A percentile compares a stretch with the other conserved stretches of the same genome.
These are phyloP conservation scores for Ploceus nigricollis DNA, from an alignment of 2,113 vertebrate genomes.

Conservation along the genomic window DNA sequence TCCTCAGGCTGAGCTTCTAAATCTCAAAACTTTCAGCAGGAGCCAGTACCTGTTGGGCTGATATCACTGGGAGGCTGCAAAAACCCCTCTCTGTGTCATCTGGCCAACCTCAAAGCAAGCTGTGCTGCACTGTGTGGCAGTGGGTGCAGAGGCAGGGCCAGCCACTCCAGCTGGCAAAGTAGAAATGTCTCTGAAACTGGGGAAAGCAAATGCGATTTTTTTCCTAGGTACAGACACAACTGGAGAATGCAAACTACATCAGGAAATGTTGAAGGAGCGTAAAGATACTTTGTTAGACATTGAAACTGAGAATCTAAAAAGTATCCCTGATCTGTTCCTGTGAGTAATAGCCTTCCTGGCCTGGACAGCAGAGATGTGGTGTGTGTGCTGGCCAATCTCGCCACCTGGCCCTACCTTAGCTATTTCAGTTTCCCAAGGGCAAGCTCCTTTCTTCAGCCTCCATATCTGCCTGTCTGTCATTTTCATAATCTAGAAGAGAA, in stretches of 20 bases:
- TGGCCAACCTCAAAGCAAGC: fast-evolving
- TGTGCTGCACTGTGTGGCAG: fast-evolving
- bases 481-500: neutral
- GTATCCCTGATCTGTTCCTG: neutral
- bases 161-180: fast-evolving
- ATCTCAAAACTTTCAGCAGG: neutral
- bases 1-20: neutral
- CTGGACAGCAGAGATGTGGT: too few species aligned
- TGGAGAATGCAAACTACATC: neutral
- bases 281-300: neutral
- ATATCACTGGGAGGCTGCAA: neutral
- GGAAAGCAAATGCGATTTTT: neutral
- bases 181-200: fast-evolving
- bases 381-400: neutral
- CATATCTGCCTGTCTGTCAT: neutral
- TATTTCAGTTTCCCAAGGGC: neutral
- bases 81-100: neutral
- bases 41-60: fast-evolving
- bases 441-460: neutral
- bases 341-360: neutral
- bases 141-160: neutral
- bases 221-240: neutral
- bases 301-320: neutral
- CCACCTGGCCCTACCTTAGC: neutral
- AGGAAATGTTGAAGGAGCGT: fast-evolving